Base-by-base conservation (phyloP, 37 sponge, comb jelly and placozoan genomes). In the Hexactinellida sp. region DNA sequence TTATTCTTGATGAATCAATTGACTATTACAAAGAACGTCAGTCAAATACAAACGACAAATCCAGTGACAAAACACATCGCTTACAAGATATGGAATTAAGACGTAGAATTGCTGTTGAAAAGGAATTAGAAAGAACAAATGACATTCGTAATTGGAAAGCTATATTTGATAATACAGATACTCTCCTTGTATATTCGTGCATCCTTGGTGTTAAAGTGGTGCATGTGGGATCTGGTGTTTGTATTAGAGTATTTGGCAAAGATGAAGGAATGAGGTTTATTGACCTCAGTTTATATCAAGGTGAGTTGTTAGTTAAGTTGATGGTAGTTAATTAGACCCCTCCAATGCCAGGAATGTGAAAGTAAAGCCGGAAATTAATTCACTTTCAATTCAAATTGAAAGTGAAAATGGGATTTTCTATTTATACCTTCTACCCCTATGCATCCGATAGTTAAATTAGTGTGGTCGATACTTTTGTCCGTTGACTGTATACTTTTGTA, bases 71-170 rank as follows among this genome's bases (percentile, higher is more conserved):
- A 7, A n/a, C 3, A 25, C 76, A 10, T 5, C 32, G 5, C 32
- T 55, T 95, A n/a, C 90, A 89, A 9, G 89, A 93, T 47, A 97
- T 97, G 93, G 98, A 97, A 84, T 93, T 95, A 86, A 91, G 91
- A 55, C 87, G 98, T 0, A 86, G 95, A 24, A 37, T 97, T 25
- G 93, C 98, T 47, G 47, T 89, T 34, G 98, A 97, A 87, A 89
- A 89, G 54, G 98, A 97, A 37, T 54, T 97, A 25, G 95, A 95
- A 54, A 91, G 93, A 86, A 85, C 87, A 0, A 85, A 86, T n/a
- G 82, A 89, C 36, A 90, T 91, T 63, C 55, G 55, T 19, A 82
- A 85, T 36, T 28, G 84, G 51, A 89, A 86, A 84, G 89, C 93
- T 16, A 93, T 93, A 36, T 97, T 97, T 95, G 98, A 97, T 90